A percentile compares a stretch with the other conserved stretches of the same genome.
phyloP scores from a whole-genome alignment of 2,113 vertebrate genomes.

The Athene noctua region DNA sequence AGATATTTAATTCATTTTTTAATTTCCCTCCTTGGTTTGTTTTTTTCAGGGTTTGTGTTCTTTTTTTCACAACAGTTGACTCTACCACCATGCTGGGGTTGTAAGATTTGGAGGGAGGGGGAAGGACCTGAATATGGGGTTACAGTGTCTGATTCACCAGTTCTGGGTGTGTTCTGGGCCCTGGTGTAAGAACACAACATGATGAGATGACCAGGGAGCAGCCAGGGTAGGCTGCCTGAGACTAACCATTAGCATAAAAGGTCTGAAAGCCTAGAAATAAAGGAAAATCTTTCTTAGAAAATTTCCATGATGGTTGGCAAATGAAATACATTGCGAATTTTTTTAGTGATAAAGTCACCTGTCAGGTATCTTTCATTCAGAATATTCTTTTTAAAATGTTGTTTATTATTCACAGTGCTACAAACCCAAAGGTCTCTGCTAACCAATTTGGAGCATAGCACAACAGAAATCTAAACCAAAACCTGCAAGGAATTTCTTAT shows the following conservation, averaged over 20 bases:
- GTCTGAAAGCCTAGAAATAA: neutral
- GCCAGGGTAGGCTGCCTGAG: neutral
- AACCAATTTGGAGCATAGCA: neutral
- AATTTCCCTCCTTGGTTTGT: neutral
- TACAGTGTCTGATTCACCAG: neutral
- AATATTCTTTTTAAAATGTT: neutral
- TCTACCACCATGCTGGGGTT: neutral
- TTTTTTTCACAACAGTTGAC: neutral
- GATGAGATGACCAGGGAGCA: neutral
- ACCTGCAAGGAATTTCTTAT: neutral
- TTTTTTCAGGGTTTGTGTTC: too few relatives aligned
- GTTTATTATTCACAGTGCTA: neutral
- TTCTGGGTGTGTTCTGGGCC: neutral
- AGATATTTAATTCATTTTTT: neutral
- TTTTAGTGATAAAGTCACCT: neutral
- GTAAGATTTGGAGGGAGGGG: neutral
- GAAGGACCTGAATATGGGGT: neutral
- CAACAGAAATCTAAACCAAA: neutral
- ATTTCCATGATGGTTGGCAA: neutral
- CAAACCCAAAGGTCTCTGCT: neutral
- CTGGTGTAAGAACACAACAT: neutral
- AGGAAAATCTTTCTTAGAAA: neutral
- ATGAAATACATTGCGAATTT: neutral
- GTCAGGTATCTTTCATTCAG: neutral
- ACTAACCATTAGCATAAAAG: neutral